Evolutionary conservation across 2,113 vertebrate species (phyloP).

Genomic region (Brienomyrus longianalis): DNA sequence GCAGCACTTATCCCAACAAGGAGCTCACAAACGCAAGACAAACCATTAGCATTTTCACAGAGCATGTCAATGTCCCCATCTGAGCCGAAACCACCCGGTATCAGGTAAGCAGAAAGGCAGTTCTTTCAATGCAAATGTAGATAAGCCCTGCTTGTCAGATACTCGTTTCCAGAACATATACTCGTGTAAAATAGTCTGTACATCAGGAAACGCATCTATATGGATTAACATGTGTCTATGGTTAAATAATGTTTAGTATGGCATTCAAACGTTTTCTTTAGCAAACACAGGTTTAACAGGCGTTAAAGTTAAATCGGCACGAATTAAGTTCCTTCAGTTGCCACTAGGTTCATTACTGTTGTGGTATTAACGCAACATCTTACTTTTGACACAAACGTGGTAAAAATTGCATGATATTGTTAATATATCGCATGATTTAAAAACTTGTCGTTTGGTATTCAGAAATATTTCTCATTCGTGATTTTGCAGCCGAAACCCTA

Average conservation of each 20-base stretch:
- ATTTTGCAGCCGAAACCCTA: not conserved
- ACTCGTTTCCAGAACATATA: not conserved
- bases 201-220: not conserved
- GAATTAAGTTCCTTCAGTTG: not conserved
- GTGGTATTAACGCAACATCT: not conserved
- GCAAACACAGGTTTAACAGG: not conserved
- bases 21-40: not conserved
- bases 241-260: not conserved
- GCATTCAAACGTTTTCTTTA: not conserved
- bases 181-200: not conserved
- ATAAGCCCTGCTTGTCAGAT: not conserved
- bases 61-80: not conserved
- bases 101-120: not conserved
- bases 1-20: not conserved
- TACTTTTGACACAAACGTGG: not conserved
- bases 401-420: not conserved
- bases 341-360: not conserved
- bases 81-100: too few species aligned
- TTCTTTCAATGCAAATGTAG: not conserved
- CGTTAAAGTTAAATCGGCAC: not conserved
- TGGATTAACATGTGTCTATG: not conserved
- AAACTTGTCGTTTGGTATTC: not conserved
- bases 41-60: not conserved
- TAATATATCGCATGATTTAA: not conserved
- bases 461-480: not conserved